phyloP scores from a whole-genome alignment of 2,113 vertebrate genomes.

The Grammomys surdaster region DNA sequence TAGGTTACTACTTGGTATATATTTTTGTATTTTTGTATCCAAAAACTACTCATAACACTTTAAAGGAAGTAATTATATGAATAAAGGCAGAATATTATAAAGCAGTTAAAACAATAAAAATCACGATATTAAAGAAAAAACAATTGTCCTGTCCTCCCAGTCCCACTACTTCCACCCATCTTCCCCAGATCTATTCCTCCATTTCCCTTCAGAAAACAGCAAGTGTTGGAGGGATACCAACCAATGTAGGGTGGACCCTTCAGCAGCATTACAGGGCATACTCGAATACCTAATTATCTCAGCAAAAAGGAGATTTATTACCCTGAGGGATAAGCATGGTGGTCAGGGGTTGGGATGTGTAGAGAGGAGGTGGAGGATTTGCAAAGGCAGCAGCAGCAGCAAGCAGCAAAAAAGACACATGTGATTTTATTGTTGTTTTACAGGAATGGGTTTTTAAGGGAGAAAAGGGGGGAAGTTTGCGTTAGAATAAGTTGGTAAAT shows the following conservation, averaged over 20 bases:
- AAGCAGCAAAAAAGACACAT: not conserved
- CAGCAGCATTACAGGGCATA: not conserved
- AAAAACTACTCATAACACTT: not conserved
- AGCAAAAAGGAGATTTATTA: not conserved
- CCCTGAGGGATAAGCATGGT: too few relatives aligned
- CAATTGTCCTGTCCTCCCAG: not conserved
- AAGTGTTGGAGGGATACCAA: not conserved
- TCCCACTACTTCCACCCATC: rapidly evolving
- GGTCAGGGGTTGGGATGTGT: too few relatives aligned
- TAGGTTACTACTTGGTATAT: not conserved
- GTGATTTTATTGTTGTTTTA: too few relatives aligned
- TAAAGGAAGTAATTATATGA: not conserved
- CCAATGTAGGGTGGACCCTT: not conserved
- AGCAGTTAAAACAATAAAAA: not conserved
- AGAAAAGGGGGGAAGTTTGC: too few relatives aligned
- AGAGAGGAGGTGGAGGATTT: too few relatives aligned
- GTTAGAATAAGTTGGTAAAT: not conserved
- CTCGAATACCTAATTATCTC: not conserved
- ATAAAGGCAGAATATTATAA: not conserved
- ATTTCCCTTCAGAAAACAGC: not conserved
- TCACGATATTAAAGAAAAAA: not conserved
- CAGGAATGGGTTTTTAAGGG: not conserved
- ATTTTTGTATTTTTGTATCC: not conserved
- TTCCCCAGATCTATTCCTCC: not conserved
- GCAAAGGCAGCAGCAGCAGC: not conserved